Evolutionary conservation across 2,113 vertebrate genomes (phyloP).

Genomic region (Alosa alosa): DNA sequence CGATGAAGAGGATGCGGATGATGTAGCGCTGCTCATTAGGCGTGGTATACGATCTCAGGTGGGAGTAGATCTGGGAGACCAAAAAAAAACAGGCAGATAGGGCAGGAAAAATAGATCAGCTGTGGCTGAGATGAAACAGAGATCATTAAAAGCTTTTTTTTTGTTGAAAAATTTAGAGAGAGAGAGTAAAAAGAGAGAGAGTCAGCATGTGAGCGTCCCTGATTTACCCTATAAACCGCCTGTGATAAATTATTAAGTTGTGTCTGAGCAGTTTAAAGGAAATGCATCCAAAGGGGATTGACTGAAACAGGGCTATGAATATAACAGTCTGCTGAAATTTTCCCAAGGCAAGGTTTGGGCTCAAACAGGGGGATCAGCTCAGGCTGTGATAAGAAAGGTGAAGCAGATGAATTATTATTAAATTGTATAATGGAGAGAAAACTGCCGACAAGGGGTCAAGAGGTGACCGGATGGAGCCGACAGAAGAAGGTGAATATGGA

Average conservation of each 20-base stretch:
- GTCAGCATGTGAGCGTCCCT: neutral
- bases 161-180: neutral
- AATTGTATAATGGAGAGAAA: slow-evolving; percentile 9
- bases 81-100: slow-evolving; percentile 22
- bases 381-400: neutral
- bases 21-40: slow-evolving; percentile 95
- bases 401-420: slow-evolving; percentile 10
- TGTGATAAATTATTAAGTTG: slow-evolving; percentile 5
- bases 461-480: neutral
- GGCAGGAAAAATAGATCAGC: neutral
- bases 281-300: neutral
- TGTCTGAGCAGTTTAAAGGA: neutral
- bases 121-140: neutral
- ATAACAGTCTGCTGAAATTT: slow-evolving; percentile 5
- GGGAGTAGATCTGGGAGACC: slow-evolving; percentile 83
- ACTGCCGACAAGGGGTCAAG: neutral
- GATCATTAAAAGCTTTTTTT: neutral
- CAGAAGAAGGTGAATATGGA: neutral
- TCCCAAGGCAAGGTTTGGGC: neutral
- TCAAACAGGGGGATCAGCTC: neutral
- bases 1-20: slow-evolving; percentile 92
- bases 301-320: slow-evolving; percentile 29
- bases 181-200: neutral
- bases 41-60: slow-evolving; percentile 85
- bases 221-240: neutral